A percentile compares a stretch with the other conserved stretches of the same genome.
phyloP scores from a whole-genome alignment of 1,140 invertebrate species.

The Drosophila tani region DNA sequence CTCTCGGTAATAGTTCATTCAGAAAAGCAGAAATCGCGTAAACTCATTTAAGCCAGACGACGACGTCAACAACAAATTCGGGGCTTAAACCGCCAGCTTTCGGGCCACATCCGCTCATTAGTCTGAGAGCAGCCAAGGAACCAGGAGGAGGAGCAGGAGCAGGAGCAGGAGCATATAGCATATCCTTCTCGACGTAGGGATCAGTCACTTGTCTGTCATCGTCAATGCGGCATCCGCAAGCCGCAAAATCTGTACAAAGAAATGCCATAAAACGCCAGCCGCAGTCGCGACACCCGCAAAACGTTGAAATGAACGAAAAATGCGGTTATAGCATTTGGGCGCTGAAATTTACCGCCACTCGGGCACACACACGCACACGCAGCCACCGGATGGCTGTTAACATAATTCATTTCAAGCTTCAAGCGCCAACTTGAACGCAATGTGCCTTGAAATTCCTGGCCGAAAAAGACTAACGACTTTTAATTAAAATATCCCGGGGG shows the following conservation, averaged over 20 bases:
- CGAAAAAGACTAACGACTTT: conserved; percentile 50
- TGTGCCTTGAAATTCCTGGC: conserved; percentile 29
- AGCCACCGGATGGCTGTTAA: conserved; percentile 35
- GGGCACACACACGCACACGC: neutral
- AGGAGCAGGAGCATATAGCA: neutral
- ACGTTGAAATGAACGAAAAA: conserved; percentile 55
- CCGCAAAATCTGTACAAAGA: conserved; percentile 60
- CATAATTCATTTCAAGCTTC: conserved; percentile 50
- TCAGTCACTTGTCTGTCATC: conserved; percentile 41
- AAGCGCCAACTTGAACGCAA: conserved; percentile 24
- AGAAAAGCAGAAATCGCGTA: conserved; percentile 11
- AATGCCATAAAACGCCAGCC: conserved; percentile 58
- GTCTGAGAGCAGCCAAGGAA: conserved; percentile 13
- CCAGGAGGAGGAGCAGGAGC: neutral
- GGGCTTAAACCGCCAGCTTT: conserved; percentile 24
- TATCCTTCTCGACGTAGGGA: conserved; percentile 11
- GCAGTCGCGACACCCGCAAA: conserved; percentile 51
- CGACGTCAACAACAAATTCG: conserved; percentile 39
- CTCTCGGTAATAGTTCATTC: neutral
- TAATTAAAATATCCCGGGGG: conserved; percentile 53
- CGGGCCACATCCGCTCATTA: conserved; percentile 50
- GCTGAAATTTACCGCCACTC: conserved; percentile 34
- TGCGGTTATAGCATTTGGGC: conserved; percentile 43
- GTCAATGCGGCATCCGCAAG: conserved; percentile 42
- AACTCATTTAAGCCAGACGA: conserved; percentile 47